Conservation (phyloP, 2,888 invertebrate species). For the Meteorus colon region DNA sequence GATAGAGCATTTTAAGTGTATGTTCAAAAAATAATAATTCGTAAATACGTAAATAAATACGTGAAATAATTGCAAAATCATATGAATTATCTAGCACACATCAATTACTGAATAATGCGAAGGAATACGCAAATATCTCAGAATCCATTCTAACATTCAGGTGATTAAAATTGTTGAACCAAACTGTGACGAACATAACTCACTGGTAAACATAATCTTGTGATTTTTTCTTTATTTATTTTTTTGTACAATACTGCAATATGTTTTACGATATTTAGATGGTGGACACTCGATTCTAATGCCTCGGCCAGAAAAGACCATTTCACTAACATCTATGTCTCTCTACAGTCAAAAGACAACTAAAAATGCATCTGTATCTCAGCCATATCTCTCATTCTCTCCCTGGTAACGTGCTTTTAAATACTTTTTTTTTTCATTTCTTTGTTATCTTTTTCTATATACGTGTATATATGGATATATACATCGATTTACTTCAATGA, state of each 20-base stretch:
- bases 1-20: no score
- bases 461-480: conserved; percentile 27
- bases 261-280: conserved; percentile 56
- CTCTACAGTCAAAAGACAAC: conserved; percentile 41
- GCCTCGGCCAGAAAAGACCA: conserved; percentile 48
- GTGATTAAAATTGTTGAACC: no score
- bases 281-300: conserved; percentile 54
- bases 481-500: conserved; percentile 24
- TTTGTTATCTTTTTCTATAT: conserved; percentile 4
- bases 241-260: conserved; percentile 60
- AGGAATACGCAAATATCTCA: no score
- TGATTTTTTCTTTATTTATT: conserved; percentile 46
- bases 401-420: conserved; percentile 37
- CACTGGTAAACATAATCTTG: not conserved
- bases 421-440: conserved; percentile 18
- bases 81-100: no score
- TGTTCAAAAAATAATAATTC: no score
- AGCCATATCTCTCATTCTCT: conserved; percentile 32
- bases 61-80: no score
- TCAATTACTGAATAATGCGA: no score
- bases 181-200: not conserved
- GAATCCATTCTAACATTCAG: no score
- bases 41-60: no score
- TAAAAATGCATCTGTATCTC: conserved; percentile 32
- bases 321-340: conserved; percentile 43